Evolutionary conservation across 2,797 vertebrate species (phyloP).

Genomic region (Sebastes itinus): DNA sequence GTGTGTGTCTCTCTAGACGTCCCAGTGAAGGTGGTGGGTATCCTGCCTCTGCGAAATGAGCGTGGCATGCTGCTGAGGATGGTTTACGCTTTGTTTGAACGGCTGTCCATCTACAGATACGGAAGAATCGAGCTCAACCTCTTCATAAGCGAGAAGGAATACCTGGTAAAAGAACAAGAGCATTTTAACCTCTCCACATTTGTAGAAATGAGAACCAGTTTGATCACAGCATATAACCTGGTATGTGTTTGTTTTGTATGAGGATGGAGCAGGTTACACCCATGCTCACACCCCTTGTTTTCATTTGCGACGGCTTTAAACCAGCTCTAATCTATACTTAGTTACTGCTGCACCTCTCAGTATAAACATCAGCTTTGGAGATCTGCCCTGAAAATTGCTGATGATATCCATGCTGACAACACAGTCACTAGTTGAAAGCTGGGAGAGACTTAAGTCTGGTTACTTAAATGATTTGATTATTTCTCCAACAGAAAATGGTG

Average conservation of each 20-base stretch:
- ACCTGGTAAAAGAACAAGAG: conserved; percentile 79
- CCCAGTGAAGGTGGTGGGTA: conserved; percentile 89
- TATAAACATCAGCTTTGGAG: not conserved
- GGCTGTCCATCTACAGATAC: conserved; percentile 87
- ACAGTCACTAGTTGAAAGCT: not conserved
- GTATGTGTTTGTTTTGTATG: not conserved
- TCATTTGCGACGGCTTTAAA: not conserved
- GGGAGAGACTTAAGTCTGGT: not conserved
- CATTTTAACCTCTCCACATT: not conserved
- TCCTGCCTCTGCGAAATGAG: conserved; percentile 82
- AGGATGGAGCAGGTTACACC: not conserved
- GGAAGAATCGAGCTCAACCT: conserved; percentile 93
- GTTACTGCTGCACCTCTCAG: not conserved
- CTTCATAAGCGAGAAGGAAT: conserved; percentile 90
- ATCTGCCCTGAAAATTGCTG: not conserved
- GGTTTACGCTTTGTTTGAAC: conserved; percentile 86
- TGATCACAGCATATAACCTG: not conserved
- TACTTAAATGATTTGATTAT: not conserved
- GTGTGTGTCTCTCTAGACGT: conserved; percentile 77
- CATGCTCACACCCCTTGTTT: not conserved
- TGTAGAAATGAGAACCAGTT: not conserved
- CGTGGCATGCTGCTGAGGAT: conserved; percentile 86
- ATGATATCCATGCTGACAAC: not conserved
- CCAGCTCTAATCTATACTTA: not conserved
- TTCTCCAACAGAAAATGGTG: conserved; percentile 83